Evolutionary conservation across 2,888 invertebrate genomes (phyloP), one percentile per base, ranked within the genome.

Genomic region (Megamerina dolium): DNA sequence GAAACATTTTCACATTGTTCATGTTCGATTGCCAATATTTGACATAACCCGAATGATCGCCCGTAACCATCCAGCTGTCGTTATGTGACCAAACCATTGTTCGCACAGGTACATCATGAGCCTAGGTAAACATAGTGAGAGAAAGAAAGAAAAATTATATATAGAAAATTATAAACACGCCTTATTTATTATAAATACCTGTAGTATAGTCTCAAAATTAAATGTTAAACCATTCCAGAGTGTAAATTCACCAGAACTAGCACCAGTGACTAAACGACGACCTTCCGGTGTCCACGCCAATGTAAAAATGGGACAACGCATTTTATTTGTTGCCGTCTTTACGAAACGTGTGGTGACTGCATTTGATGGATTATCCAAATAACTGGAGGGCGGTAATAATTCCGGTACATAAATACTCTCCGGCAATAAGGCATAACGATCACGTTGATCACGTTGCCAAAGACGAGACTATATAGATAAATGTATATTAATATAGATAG

Each of bases 1-100:
- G 97, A 78, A 94, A 99, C 95, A 99, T 97, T 81, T 99, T 97
- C 45, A 99, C 99, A 77, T 99, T 99, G 78, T 99, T 99, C 99
- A 99, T 99, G 75, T 99, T 99, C 60, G 95, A 93, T 78, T 99
- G 99, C 99, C 99, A 99, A 76, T 99, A 99, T 69, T 99, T 99
- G 53, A 99, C 93, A 72, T 91, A 99, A 48, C 99, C 99, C 39
- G 88, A 87, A 71, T 97, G 96, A 75, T 99, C 99, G 17, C 93
- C 99, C 0, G 97, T 97, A 48, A 99, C 90, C 94, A 99, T 95
- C 99, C 99, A 99, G 59, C 89, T 88, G 75, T 97, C 97, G 63
- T 94, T 96, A 74, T 96, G 94, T 41, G 95, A 95, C 99, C 99
- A 99, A 35, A 93, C 89, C 96, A 99, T 96, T 42, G 96, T 92